Conservation (phyloP, 2,113 vertebrate species). For the Macrotus californicus region DNA sequence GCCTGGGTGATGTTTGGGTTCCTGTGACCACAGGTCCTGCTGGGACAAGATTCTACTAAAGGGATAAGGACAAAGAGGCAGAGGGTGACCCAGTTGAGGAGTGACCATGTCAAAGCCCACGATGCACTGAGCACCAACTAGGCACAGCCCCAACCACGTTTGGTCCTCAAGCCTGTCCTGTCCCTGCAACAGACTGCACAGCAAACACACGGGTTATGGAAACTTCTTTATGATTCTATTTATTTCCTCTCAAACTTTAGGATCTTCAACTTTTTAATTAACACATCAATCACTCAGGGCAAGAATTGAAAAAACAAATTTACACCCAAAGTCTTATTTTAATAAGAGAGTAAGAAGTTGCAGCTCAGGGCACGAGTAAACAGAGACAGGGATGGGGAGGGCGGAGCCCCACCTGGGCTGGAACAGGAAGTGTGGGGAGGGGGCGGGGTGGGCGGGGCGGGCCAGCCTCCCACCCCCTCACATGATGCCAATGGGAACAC, state of each 20-base stretch:
- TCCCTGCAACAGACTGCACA: background rate
- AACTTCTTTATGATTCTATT: background rate
- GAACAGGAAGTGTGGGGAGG: background rate
- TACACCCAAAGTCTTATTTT: background rate
- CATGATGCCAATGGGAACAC: fast-evolving
- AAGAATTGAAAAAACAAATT: background rate
- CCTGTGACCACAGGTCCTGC: background rate
- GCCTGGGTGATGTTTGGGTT: background rate
- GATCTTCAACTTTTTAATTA: background rate
- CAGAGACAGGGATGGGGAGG: background rate
- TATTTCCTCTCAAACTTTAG: background rate
- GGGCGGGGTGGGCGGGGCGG: background rate
- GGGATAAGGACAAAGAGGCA: background rate
- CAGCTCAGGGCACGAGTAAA: background rate
- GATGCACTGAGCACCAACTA: background rate
- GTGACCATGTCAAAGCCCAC: background rate
- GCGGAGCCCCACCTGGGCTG: background rate
- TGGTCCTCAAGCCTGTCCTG: background rate
- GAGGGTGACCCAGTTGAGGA: background rate
- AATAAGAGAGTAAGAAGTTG: background rate
- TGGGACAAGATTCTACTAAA: background rate
- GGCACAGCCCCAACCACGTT: background rate
- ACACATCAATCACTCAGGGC: background rate
- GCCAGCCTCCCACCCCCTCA: background rate
- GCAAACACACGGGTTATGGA: background rate